Evolutionary conservation across 2,113 vertebrate species (phyloP), one percentile per base, ranked within the genome.

Genomic region (Triplophysa siluroides): DNA sequence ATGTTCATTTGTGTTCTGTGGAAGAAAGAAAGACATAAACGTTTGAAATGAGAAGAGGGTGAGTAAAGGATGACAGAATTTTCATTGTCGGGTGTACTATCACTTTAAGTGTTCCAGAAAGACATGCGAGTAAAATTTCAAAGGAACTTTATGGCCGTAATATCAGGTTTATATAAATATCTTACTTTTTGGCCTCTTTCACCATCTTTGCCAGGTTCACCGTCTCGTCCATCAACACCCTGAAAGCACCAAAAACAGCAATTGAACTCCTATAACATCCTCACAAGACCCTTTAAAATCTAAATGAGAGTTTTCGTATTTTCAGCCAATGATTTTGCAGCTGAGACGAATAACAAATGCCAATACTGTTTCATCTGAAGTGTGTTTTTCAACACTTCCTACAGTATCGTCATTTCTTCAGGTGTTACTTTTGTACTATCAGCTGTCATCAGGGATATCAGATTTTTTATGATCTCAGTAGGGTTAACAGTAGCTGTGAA

Each of bases 171-270:
- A 14, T 7, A 13, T 54, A 10, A 23, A 62, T 21, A 71, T 54
- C 78, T 2, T 86, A 98, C 96, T 92, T 95, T 94, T 69, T 95
- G 91, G 74, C 97, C 97, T 60, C 92, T 94, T 54, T 23, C 82
- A 23, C 96, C 96, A 2, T 87, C 87, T 82, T 85, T 75, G 10
- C 96, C 95, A 2, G 84, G 79, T 41, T 88, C 79, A 24, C 95
- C 96, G 68, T 94, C 89, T 79, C 50, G 86, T 61, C 97, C 97
- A 87, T 93, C 90, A 18, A 85, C 80, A 77, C 96, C 97, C 97
- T 98, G 85, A 54, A 85, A 88, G 3, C 21, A 45, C 11, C 54
- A 54, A 43, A 29, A 84, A 38, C 12, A 73, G 1, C 2, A 0
- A 0, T 19, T 74, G 18, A 71, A 54, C 33, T 54, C 43, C 3